Percentiles rank a stretch among this genome's conserved stretches.
Conservation (phyloP, 2,113 vertebrate species). For the Hippolais icterina region DNA sequence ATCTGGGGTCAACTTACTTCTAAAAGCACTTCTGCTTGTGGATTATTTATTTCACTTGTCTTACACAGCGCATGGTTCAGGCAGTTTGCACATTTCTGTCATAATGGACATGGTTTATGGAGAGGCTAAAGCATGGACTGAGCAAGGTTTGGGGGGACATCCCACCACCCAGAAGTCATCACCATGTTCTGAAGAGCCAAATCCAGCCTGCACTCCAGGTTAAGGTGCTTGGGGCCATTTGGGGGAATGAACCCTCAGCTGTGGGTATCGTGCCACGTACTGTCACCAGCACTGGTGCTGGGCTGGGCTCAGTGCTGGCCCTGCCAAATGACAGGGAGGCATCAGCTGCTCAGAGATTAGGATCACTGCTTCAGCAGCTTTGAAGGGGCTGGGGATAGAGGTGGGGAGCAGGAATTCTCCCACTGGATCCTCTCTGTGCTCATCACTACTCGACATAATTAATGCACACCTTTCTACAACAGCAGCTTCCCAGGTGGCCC, state of each 20-base stretch:
- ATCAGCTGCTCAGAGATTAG: neutral
- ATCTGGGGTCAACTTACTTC: conserved; percentile 9
- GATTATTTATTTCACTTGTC: neutral
- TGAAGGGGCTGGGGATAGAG: neutral
- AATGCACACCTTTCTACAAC: neutral
- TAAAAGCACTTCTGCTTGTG: conserved; percentile 39
- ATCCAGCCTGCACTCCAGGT: neutral
- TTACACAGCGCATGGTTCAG: neutral
- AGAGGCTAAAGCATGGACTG: neutral
- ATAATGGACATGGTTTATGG: neutral
- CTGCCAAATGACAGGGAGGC: neutral
- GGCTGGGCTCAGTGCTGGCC: neutral
- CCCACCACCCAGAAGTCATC: neutral
- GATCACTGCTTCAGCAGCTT: neutral
- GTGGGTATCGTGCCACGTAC: fast-evolving
- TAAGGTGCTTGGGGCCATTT: neutral
- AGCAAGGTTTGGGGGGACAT: neutral
- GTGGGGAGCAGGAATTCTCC: neutral
- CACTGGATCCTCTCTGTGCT: neutral
- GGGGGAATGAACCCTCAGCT: neutral
- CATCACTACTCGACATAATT: fast-evolving
- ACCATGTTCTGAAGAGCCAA: neutral
- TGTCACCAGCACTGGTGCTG: neutral
- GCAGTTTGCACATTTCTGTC: neutral
- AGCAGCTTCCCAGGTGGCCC: fast-evolving